Percentiles rank a stretch among this genome's conserved stretches.
These are phyloP conservation scores for Sylvilagus floridanus DNA, from an alignment of 2,797 vertebrate species.

Conservation along the genomic window DNA sequence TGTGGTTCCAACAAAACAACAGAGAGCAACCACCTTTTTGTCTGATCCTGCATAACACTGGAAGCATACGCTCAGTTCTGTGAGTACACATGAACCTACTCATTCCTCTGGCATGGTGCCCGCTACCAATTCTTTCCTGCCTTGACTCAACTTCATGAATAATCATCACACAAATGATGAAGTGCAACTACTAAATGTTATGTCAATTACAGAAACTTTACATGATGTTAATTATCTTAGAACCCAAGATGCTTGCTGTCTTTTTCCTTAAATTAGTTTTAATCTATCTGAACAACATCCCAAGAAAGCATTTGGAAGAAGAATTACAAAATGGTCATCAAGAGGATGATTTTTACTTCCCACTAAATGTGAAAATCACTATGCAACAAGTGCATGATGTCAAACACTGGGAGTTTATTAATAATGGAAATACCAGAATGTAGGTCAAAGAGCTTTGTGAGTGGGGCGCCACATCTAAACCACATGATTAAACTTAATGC, in stretches of 20 bases:
- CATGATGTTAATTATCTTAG: slow-evolving; percentile 71
- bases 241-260: slow-evolving; percentile 66
- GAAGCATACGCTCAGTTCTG: not conserved
- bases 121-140: not conserved
- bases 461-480: slow-evolving; percentile 35
- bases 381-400: slow-evolving; percentile 88
- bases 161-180: slow-evolving; percentile 75
- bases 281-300: slow-evolving; percentile 88
- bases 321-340: slow-evolving; percentile 86
- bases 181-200: slow-evolving; percentile 68
- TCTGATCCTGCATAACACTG: not conserved
- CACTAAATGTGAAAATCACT: slow-evolving; percentile 92
- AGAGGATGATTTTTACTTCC: slow-evolving; percentile 86
- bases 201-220: slow-evolving; percentile 73
- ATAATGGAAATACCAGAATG: slow-evolving; percentile 90
- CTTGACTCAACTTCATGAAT: slow-evolving; percentile 36
- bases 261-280: slow-evolving; percentile 77
- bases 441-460: slow-evolving; percentile 40
- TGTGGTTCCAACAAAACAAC: not conserved
- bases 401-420: slow-evolving; percentile 89
- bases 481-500: slow-evolving; percentile 72
- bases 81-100: not conserved
- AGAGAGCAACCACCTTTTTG: not conserved
- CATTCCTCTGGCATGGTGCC: not conserved
- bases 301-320: slow-evolving; percentile 82